Conservation (phyloP, 2,113 vertebrate species). For the Oreochromis niloticus region DNA sequence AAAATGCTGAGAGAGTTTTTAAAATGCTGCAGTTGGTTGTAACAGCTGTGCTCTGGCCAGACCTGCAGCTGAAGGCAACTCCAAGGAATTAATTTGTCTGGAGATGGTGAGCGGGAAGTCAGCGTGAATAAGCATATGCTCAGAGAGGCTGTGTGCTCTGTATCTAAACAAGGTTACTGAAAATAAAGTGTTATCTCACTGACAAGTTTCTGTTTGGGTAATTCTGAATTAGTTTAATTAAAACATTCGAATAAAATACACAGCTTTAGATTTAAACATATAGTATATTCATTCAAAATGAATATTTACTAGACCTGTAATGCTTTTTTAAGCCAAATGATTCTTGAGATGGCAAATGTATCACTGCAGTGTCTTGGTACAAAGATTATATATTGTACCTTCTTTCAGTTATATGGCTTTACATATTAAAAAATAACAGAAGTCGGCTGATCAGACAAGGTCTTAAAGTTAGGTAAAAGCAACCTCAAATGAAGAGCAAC, state of each 20-base stretch:
- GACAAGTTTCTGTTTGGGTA: not conserved
- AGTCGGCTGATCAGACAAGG: not conserved
- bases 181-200: not conserved
- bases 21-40: conserved; percentile 31
- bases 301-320: not conserved
- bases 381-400: not conserved
- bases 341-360: not conserved
- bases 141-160: not conserved
- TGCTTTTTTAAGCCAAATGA: not conserved
- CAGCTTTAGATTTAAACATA: not conserved
- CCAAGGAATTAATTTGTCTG: conserved; percentile 44
- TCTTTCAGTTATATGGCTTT: not conserved
- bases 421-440: not conserved
- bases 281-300: not conserved
- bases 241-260: not conserved
- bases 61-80: conserved; percentile 41
- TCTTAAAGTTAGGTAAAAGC: not conserved
- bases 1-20: conserved; percentile 24
- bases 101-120: conserved; percentile 23
- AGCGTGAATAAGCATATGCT: conserved; percentile 37
- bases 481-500: not conserved
- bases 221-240: not conserved
- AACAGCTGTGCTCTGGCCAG: conserved; percentile 46
- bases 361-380: not conserved
- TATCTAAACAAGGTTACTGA: not conserved